A percentile compares a stretch with the other conserved stretches of the same genome.
Conservation (phyloP, 2,888 invertebrate species). For the Erebia ligea region DNA sequence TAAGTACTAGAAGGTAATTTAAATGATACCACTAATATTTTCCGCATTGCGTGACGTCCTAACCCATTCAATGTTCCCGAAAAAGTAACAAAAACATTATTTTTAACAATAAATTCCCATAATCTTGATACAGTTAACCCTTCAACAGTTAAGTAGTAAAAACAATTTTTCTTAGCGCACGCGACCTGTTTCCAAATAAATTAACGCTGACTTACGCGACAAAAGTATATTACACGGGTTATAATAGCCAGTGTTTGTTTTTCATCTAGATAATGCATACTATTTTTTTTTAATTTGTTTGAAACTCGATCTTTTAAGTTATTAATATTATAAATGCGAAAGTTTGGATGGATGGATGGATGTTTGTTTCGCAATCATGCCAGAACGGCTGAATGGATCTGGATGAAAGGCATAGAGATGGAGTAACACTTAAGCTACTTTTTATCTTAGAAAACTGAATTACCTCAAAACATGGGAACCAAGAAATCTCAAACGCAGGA, state of each 20-base stretch:
- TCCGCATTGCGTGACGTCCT: slow-evolving; percentile 31
- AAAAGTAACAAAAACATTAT: slow-evolving; percentile 20
- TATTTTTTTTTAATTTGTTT: no score
- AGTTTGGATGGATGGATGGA: no score
- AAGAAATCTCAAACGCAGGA: no score
- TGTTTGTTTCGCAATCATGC: no score
- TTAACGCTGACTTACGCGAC: slow-evolving; percentile 6
- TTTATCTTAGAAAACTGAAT: no score
- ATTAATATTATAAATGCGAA: no score
- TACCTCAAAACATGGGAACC: no score
- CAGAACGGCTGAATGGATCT: no score
- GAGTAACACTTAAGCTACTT: no score
- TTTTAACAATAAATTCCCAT: slow-evolving; percentile 28
- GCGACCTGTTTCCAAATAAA: slow-evolving; percentile 11
- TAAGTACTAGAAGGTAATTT: neutral
- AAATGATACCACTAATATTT: slow-evolving; percentile 26
- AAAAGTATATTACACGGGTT: slow-evolving; percentile 15
- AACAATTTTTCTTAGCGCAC: slow-evolving; percentile 15
- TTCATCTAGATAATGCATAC: neutral
- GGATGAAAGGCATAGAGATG: no score
- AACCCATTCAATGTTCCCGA: slow-evolving; percentile 17
- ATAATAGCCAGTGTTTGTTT: slow-evolving; percentile 14
- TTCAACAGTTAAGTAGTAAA: slow-evolving; percentile 25
- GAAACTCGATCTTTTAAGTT: no score
- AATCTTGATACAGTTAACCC: slow-evolving; percentile 33